A percentile compares a stretch with the other conserved stretches of the same genome.
Evolutionary conservation across 2,888 invertebrate genomes (phyloP).

Genomic region (Cephalotes varians): DNA sequence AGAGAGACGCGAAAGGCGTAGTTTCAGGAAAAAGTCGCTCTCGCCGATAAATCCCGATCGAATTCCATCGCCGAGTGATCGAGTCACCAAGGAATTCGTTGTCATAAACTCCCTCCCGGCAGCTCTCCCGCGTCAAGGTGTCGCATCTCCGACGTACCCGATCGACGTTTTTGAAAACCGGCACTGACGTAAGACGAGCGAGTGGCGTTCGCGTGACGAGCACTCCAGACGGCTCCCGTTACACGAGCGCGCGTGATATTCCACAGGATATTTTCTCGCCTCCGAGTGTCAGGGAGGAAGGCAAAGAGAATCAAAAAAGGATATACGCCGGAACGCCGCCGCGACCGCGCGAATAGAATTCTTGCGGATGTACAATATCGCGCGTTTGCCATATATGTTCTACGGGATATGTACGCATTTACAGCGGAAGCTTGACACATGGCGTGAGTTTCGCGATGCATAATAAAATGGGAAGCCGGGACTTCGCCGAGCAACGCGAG

Average conservation of each 20-base stretch:
- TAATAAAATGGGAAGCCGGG: constrained; percentile 39
- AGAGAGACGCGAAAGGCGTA: neutral
- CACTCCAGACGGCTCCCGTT: constrained; percentile 56
- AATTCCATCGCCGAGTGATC: constrained; percentile 66
- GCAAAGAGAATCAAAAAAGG: constrained; percentile 51
- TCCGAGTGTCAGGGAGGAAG: constrained; percentile 51
- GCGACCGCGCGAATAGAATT: constrained; percentile 50
- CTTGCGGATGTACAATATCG: constrained; percentile 45
- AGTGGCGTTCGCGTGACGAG: constrained; percentile 49
- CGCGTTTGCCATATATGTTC: constrained; percentile 33
- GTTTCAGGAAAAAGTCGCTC: constrained; percentile 37
- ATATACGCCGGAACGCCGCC: constrained; percentile 9
- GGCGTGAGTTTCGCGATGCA: constrained; percentile 35
- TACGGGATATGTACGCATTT: constrained; percentile 42
- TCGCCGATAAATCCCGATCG: constrained; percentile 62
- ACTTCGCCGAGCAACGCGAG: constrained; percentile 18
- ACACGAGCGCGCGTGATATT: constrained; percentile 60
- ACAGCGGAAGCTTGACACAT: constrained; percentile 44
- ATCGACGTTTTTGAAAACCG: constrained; percentile 68
- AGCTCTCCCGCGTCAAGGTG: constrained; percentile 43
- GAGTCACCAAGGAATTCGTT: constrained; percentile 68
- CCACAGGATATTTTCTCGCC: constrained; percentile 61
- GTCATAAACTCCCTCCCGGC: constrained; percentile 64
- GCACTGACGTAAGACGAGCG: constrained; percentile 67
- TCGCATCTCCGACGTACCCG: constrained; percentile 62